These are phyloP conservation scores for Acheta domesticus DNA, from an alignment of 2,888 invertebrate genomes.

Conservation along the genomic window DNA sequence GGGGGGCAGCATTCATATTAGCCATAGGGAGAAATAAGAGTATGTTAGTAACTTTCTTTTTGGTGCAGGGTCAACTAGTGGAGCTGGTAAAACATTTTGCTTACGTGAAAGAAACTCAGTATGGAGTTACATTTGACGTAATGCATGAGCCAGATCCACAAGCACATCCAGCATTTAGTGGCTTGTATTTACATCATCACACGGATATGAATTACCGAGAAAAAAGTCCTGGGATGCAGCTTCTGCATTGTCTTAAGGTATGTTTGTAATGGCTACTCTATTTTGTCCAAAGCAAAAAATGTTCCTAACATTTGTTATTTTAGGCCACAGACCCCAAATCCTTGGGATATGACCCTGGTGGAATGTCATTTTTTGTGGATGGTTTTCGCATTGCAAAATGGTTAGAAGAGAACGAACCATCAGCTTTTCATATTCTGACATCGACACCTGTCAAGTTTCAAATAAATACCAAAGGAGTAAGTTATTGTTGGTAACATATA, in stretches of 20 bases:
- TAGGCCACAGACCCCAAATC: conserved; percentile 40
- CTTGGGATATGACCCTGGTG: conserved; percentile 41
- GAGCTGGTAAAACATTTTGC: conserved; percentile 44
- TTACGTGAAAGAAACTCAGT: conserved; percentile 45
- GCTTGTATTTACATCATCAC: conserved; percentile 43
- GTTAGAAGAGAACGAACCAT: conserved; percentile 44
- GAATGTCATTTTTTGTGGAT: conserved; percentile 45
- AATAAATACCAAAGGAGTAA: conserved; percentile 40
- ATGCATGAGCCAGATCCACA: conserved; percentile 43
- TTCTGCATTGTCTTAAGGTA: conserved; percentile 44
- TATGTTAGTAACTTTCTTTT: neutral
- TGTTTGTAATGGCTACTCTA: neutral
- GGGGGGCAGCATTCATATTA: too few relatives aligned
- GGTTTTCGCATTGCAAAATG: conserved; percentile 44
- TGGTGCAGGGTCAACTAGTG: conserved; percentile 40
- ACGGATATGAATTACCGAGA: conserved; percentile 46
- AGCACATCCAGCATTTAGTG: conserved; percentile 43
- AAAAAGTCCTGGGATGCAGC: conserved; percentile 45
- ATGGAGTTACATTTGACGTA: conserved; percentile 45
- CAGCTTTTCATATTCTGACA: conserved; percentile 44
- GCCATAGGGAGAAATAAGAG: too few relatives aligned
- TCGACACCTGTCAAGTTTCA: conserved; percentile 43
- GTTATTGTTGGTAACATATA: neutral
- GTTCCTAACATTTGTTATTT: neutral
- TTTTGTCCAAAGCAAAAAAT: neutral